These are phyloP conservation scores for Dasyurus viverrinus DNA, from an alignment of 2,113 vertebrate species.

Conservation along the genomic window DNA sequence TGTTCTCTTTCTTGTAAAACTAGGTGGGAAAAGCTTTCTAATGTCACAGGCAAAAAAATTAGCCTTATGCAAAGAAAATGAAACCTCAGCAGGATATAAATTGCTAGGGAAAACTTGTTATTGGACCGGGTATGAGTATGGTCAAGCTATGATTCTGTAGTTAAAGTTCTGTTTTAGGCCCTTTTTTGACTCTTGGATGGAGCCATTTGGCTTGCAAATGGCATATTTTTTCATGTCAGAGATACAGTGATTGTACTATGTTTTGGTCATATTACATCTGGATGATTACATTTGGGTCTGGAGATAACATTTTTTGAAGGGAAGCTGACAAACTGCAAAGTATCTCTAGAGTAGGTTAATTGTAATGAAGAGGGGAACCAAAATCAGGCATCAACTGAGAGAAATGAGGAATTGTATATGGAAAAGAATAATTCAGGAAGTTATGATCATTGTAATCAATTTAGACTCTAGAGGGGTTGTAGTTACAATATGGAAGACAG, in stretches of 20 bases:
- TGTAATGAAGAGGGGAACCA: not conserved
- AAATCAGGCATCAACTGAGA: not conserved
- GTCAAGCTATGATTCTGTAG: not conserved
- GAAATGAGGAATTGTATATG: not conserved
- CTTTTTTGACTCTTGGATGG: conserved; percentile 13
- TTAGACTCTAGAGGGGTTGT: not conserved
- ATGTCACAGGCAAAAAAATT: conserved; percentile 16
- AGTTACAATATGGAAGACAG: not conserved
- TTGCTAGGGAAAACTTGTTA: conserved; percentile 5
- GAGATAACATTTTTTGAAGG: not conserved
- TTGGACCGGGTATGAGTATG: not conserved
- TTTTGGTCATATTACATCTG: not conserved
- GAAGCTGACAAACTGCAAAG: not conserved
- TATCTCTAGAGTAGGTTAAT: not conserved
- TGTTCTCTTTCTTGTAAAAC: conserved; percentile 21
- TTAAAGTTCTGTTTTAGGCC: not conserved
- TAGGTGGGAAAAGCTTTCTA: conserved; percentile 12
- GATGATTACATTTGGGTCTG: not conserved
- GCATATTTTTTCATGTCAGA: not conserved
- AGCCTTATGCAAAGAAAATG: conserved; percentile 28
- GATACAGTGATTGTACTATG: conserved; percentile 18
- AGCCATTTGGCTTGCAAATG: conserved; percentile 16
- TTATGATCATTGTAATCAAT: not conserved
- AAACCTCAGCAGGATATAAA: conserved; percentile 45
- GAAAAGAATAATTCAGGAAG: not conserved